Base-by-base conservation (phyloP, 1,140 invertebrate genomes). In the Halesus radiatus region DNA sequence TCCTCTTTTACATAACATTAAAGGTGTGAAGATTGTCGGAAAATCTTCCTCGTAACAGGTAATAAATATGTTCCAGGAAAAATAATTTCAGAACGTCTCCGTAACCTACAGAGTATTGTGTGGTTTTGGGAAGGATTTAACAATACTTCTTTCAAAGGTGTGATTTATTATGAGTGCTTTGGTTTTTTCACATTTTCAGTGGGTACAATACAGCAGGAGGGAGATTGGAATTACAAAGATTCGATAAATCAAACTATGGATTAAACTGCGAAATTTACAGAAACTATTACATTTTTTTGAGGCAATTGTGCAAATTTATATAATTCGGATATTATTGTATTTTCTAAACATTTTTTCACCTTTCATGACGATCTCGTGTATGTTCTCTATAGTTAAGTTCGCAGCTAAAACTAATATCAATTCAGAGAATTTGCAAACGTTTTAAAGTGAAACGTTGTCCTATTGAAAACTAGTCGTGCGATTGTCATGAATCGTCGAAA, bases 31-130 rank as follows among this genome's bases (percentile, higher is more conserved):
- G 45, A 13, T 66, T 29, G 45, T 52, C 10, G 45, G 50, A 53
- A 72, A 72, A 72, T 53, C 68, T 66, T 68, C 13, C 37, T 45
- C 22, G 13, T 37, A 29, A 52, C 68, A 72, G 68, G 68, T 72
- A 72, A 72, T 52, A 72, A 29, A 45, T 45, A 45, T 45, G 13
- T 72, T 72, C n/a, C 18, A 52, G 45, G 68, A 53, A 15, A 15
- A 29, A 52, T 5, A 15, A 23, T 52, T 72, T 23, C 45, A 3
- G 45, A 53, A 29, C 13, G 22, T n/a, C 37, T n/a, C 16, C 62
- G 23, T 29, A 66, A 66, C 29, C 23, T 66, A n/a, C 3, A 16
- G 4, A 66, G 15, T 18, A 37, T 72, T 72, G 18, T 72, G 45
- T 72, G 26, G 68, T 72, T 72, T 29, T 54, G 26, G 29, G 73